Percentiles rank a stretch among this genome's conserved stretches.
These are phyloP conservation scores for Zaprionus ornatus DNA, from an alignment of 1,140 invertebrate genomes.

Conservation along the genomic window DNA sequence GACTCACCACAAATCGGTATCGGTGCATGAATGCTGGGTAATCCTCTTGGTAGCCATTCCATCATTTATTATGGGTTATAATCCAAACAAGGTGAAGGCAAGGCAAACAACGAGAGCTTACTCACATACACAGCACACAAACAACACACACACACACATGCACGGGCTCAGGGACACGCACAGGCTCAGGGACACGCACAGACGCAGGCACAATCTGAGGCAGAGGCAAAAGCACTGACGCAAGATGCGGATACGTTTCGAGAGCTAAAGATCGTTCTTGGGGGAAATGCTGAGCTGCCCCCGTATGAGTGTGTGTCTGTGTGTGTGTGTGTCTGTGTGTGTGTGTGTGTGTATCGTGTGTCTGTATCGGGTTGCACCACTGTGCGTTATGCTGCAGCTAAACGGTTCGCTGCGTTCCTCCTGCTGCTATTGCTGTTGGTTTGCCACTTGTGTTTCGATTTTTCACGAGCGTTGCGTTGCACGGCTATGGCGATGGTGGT, in stretches of 20 bases:
- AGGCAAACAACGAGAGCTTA: constrained; percentile 26
- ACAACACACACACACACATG: constrained; percentile 30
- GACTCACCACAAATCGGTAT: constrained; percentile 84
- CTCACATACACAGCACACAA: constrained; percentile 33
- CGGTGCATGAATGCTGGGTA: constrained; percentile 84
- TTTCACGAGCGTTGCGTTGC: constrained; percentile 41
- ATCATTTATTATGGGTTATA: constrained; percentile 83
- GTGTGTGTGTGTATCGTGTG: constrained; percentile 39
- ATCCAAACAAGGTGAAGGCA: constrained; percentile 70
- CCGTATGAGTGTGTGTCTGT: constrained; percentile 17
- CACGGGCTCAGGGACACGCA: constrained; percentile 21
- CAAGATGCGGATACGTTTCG: constrained; percentile 8
- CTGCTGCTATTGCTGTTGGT: constrained; percentile 46
- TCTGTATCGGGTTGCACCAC: constrained; percentile 60
- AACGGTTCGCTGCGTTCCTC: constrained; percentile 18
- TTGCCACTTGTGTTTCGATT: constrained; percentile 69
- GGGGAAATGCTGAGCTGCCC: constrained; percentile 17
- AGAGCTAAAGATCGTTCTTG: constrained; percentile 16
- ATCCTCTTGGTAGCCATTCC: constrained; percentile 84
- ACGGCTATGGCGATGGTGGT: constrained; percentile 38
- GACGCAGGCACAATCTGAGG: constrained; percentile 16
- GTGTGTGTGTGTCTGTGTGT: constrained; percentile 24
- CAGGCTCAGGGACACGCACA: constrained; percentile 20
- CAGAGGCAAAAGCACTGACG: constrained; percentile 7
- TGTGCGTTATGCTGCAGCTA: constrained; percentile 53